Evolutionary conservation across 2,113 vertebrate species (phyloP).

Genomic region (Microtus richardsoni): DNA sequence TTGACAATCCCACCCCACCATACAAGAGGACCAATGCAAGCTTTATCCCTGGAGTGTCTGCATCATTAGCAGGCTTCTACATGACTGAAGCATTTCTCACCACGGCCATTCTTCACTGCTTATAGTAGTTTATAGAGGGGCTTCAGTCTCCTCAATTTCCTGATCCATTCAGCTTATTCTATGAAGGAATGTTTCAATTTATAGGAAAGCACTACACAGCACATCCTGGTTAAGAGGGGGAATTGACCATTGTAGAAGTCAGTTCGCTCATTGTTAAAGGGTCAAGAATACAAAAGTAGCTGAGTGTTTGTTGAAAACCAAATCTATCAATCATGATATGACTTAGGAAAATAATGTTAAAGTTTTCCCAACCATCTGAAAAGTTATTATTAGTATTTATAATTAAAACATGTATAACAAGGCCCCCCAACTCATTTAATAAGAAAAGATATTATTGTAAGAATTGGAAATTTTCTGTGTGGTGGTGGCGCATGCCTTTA

Average conservation of each 20-base stretch:
- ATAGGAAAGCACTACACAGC: not conserved
- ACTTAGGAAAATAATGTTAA: not conserved
- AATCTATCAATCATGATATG: not conserved
- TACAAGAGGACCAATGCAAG: too few species aligned
- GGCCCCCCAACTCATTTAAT: not conserved
- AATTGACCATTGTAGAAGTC: not conserved
- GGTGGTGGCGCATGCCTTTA: accelerated
- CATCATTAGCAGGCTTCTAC: not conserved
- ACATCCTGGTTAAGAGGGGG: not conserved
- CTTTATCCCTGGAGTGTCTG: not conserved
- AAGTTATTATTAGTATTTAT: not conserved
- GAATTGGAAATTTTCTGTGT: not conserved
- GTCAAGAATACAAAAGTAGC: not conserved
- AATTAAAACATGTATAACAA: not conserved
- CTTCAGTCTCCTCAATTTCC: not conserved
- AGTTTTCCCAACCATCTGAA: not conserved
- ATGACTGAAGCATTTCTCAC: not conserved
- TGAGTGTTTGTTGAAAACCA: not conserved
- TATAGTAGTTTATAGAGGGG: not conserved
- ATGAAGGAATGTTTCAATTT: not conserved
- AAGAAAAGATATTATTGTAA: not conserved
- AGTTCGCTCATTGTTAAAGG: not conserved
- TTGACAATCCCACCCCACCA: too few species aligned
- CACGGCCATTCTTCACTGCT: not conserved
- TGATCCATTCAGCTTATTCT: not conserved